A percentile compares a stretch with the other conserved stretches of the same genome.
These are phyloP conservation scores for Noctua comes DNA, from an alignment of 2,888 invertebrate species.

Conservation along the genomic window DNA sequence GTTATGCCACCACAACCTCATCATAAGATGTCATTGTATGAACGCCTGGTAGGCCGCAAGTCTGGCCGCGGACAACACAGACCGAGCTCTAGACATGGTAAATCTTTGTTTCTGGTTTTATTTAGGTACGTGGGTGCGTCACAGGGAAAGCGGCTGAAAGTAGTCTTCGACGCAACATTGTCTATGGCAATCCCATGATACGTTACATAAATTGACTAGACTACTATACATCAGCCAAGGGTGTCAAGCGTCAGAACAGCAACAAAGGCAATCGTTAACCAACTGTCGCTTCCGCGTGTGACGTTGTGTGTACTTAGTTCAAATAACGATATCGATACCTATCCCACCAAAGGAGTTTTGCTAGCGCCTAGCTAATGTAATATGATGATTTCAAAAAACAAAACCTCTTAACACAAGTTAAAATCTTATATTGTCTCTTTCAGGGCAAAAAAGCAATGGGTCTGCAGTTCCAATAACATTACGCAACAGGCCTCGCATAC, in stretches of 20 bases:
- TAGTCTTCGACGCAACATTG: background rate
- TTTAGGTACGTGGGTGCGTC: background rate
- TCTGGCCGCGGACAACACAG: conserved; percentile 93
- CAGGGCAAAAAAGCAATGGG: conserved; percentile 93
- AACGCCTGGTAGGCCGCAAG: conserved; percentile 95
- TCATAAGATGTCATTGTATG: conserved; percentile 95
- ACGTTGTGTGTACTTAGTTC: background rate
- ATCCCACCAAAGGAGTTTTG: background rate
- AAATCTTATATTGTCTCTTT: conserved; percentile 11
- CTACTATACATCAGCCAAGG: background rate
- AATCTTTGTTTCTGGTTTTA: conserved; percentile 33
- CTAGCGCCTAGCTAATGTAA: background rate
- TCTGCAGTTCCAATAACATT: conserved; percentile 92
- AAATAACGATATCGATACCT: background rate
- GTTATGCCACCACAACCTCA: conserved; percentile 81
- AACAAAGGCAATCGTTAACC: no score
- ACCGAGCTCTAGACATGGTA: conserved; percentile 92
- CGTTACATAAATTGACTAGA: background rate
- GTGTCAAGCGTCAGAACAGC: background rate
- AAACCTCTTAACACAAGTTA: background rate
- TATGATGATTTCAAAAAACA: background rate
- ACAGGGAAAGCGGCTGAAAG: background rate
- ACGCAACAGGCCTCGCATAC: conserved; percentile 96
- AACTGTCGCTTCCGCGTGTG: background rate
- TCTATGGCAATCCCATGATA: background rate